Evolutionary conservation across 2,797 vertebrate species (phyloP).

Genomic region (Lithobates pipiens): DNA sequence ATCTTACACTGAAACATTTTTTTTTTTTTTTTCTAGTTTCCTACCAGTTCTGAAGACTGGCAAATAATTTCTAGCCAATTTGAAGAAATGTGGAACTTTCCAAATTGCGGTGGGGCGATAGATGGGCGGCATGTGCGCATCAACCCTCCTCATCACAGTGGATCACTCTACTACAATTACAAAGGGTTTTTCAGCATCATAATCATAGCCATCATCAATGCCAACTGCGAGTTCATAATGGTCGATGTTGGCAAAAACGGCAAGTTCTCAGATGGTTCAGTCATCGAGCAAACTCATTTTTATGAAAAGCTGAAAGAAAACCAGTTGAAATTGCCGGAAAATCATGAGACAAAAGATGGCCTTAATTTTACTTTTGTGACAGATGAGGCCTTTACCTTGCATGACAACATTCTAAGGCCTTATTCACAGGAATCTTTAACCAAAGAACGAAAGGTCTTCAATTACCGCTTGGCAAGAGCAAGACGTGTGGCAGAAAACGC

Average conservation of each 20-base stretch:
- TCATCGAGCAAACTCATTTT: slow-evolving; percentile 24
- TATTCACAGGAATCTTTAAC: background rate
- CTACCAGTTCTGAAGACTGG: slow-evolving; percentile 8
- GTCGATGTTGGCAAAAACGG: slow-evolving; percentile 56
- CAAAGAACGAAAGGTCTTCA: background rate
- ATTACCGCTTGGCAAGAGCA: slow-evolving; percentile 18
- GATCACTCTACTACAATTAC: slow-evolving; percentile 52
- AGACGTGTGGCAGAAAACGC: slow-evolving; percentile 24
- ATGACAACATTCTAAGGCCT: slow-evolving; percentile 1
- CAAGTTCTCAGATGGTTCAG: slow-evolving; percentile 7
- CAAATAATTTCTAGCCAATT: background rate
- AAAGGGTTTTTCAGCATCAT: slow-evolving; percentile 48
- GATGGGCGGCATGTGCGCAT: slow-evolving; percentile 34
- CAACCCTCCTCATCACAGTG: slow-evolving; percentile 41
- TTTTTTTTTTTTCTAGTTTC: background rate
- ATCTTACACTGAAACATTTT: background rate
- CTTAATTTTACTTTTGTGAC: slow-evolving; percentile 21
- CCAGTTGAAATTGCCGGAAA: background rate
- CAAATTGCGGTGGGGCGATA: slow-evolving; percentile 18
- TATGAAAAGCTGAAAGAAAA: slow-evolving; percentile 18
- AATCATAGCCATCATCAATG: slow-evolving; percentile 50
- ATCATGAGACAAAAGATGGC: background rate
- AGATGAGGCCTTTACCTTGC: background rate
- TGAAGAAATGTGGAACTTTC: slow-evolving; percentile 28
- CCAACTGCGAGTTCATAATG: slow-evolving; percentile 44